A percentile compares a stretch with the other conserved stretches of the same genome.
phyloP scores from a whole-genome alignment of 2,888 invertebrate species.

The Sarcophaga subvicina region DNA sequence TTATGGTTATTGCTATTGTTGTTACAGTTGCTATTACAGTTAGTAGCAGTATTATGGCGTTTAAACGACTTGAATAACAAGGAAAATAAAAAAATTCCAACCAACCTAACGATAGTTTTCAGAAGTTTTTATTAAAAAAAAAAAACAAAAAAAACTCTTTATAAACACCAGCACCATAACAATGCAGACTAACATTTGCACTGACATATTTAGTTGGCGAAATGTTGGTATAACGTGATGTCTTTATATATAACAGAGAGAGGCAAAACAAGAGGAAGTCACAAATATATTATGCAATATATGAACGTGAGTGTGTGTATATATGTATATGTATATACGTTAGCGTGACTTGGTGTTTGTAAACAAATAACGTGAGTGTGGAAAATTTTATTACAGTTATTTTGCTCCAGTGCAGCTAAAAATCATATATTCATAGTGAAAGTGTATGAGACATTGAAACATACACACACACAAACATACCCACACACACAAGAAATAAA shows the following conservation, averaged over 20 bases:
- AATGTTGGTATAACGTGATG: constrained; percentile 23
- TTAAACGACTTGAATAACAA: constrained; percentile 37
- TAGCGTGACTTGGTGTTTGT: background rate
- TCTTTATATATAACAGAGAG: background rate
- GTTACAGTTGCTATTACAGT: constrained; percentile 23
- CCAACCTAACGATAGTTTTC: constrained; percentile 30
- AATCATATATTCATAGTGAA: constrained; percentile 39
- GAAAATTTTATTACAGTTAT: constrained; percentile 35
- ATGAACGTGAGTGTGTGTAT: background rate
- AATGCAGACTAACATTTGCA: background rate
- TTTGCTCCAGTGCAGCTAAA: constrained; percentile 34
- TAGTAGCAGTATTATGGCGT: constrained; percentile 29
- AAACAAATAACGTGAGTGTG: constrained; percentile 44
- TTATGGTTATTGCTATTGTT: constrained; percentile 18
- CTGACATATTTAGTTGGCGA: constrained; percentile 30
- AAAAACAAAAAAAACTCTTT: background rate
- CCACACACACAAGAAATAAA: background rate
- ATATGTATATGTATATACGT: background rate
- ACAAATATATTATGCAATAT: background rate
- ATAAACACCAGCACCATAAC: constrained; percentile 23
- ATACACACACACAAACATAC: background rate
- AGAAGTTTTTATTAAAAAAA: constrained; percentile 25
- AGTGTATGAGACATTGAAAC: constrained; percentile 29
- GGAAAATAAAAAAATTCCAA: constrained; percentile 17
- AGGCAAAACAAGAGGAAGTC: background rate